Evolutionary conservation across 23 tunicate species (phyloP), one percentile per base, ranked within the genome.

Genomic region (Ciona savignyi): DNA sequence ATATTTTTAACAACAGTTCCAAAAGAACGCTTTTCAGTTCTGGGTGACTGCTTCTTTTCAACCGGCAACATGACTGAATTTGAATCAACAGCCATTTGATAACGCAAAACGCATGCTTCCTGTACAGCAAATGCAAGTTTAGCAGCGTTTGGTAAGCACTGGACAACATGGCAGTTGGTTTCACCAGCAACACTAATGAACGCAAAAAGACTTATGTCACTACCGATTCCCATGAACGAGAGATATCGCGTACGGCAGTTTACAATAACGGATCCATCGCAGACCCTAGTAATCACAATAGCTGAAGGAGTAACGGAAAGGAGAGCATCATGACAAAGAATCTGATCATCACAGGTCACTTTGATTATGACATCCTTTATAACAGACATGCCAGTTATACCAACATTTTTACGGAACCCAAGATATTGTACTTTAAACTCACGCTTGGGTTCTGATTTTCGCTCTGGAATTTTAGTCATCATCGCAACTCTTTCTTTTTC

Each of bases 201-300:
- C 4, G 97, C 99, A 80, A 95, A 83, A 63, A 80, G 60, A 9
- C 81, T 60, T 26, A 85, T 72, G 33, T 95, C 95, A 77, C 83
- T 87, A 9, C 99, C 99, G 0, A 95, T 71, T 20, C 96, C 99
- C 90, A 95, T 89, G 62, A 95, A 95, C n/a, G 97, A 91, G 29
- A 95, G 30, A 61, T 70, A 95, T 0, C 99, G 77, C 81, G 84
- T 85, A 9, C 99, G 86, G 66, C 96, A 95, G 35, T 89, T 81
- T 0, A 89, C 90, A 26, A 72, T 21, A 23, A 23, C 51, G 56
- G 4, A 20, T 22, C 34, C 63, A 25, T 81, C 78, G 22, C 29
- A 25, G 4, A 29, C 42, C 1, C 74, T 56, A 0, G 66, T 56
- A 32, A 93, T 65, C 19, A 71, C 25, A 20, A 91, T 34, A 34